phyloP scores from a whole-genome alignment of 1,140 invertebrate species.

The Brachionus rubens region DNA sequence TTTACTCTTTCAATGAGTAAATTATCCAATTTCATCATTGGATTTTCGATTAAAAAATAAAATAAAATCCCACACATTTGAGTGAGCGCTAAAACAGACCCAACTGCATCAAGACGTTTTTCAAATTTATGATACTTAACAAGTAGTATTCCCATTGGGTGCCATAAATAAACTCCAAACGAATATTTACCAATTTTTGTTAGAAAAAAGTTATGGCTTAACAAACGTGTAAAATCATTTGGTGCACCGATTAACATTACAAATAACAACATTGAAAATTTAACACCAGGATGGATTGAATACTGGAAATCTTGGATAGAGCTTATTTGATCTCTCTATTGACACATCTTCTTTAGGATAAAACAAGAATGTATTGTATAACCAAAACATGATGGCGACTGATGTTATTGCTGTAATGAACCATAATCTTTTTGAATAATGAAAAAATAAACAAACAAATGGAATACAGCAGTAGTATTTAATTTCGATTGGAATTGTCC shows the following conservation, averaged over 20 bases:
- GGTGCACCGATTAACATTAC: background rate
- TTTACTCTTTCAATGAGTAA: conserved; percentile 11
- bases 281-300: background rate
- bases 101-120: background rate
- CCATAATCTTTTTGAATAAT: background rate
- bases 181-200: conserved; percentile 29
- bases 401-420: background rate
- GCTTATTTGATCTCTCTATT: background rate
- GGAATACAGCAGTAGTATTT: conserved; percentile 1
- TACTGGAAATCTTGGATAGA: conserved; percentile 5
- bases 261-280: background rate
- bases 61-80: background rate
- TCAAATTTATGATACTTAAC: background rate
- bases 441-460: background rate
- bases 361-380: conserved; percentile 7
- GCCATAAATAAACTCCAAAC: conserved; percentile 15
- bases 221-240: conserved; percentile 6
- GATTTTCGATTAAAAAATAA: no score
- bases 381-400: background rate
- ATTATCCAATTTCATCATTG: conserved; percentile 10
- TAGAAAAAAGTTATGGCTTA: background rate
- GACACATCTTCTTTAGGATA: background rate
- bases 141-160: conserved; percentile 2
- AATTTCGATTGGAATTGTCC: conserved; percentile 15
- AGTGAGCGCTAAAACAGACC: background rate